Base-by-base conservation (phyloP, 2,888 invertebrate genomes). In the Colletes collaris region DNA sequence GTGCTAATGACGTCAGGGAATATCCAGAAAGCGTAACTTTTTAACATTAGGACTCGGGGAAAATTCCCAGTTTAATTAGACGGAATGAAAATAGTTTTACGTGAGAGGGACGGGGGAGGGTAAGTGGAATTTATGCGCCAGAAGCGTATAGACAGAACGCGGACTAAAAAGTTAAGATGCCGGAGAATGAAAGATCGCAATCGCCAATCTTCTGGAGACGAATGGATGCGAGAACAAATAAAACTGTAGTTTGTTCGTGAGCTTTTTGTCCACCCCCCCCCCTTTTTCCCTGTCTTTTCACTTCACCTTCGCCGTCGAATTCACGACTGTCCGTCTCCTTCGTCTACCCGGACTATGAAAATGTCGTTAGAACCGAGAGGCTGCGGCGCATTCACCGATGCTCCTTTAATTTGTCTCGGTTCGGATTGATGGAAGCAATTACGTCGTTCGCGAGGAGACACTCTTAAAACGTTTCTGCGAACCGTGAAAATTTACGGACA, bases 371-470 rank as follows among this genome's bases (percentile, higher is more conserved):
- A 81, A 73, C 69, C 67, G 71, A 69, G 72, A 60, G 49, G 77
- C 73, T 68, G 16, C 27, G 50, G 60, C 74, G 55, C 68, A 70
- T 71, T 80, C 71, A 73, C 72, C 83, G 83, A 89, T 88, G 85
- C 85, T 87, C 85, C 87, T 87, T 90, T 89, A 90, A 91, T 89
- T 91, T 91, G 91, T 90, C 90, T 84, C 79, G 81, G 85, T 72
- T 58, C 81, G 85, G 89, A 91, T 91, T 91, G 91, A 92, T 92
- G 90, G 90, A 88, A 90, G 90, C 89, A 91, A 91, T 91, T 91
- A 90, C 86, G 87, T 88, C 88, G 87, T 87, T 86, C 77, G 79
- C 74, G 50, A 76, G 78, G 70, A 83, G 81, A 70, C 81, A 86
- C 82, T 82, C 83, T 89, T 89, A 87, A 89, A 90, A 87, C 78